Percentiles rank a stretch among this genome's conserved stretches.
Evolutionary conservation across 2,797 vertebrate genomes (phyloP).

Genomic region (Macropodus opercularis): DNA sequence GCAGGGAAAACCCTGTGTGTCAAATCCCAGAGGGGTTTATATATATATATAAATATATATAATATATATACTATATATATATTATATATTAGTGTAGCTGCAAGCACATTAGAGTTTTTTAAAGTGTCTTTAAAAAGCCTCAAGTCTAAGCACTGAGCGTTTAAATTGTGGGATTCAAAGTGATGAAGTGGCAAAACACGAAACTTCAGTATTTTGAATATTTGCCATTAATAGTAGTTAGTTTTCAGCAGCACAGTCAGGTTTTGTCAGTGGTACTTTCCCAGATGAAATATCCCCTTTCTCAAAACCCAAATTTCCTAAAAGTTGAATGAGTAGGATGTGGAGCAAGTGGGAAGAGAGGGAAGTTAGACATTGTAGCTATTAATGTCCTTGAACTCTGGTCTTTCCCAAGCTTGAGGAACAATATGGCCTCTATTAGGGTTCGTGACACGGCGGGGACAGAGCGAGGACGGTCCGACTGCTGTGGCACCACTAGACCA

Average conservation of each 20-base stretch:
- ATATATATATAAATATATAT: too few relatives aligned
- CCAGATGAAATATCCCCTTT: constrained; percentile 55
- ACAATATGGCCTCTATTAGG: constrained; percentile 78
- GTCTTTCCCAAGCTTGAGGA: constrained; percentile 78
- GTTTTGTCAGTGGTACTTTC: constrained; percentile 70
- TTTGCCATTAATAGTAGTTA: not conserved
- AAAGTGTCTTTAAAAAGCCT: not conserved
- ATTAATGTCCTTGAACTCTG: constrained; percentile 79
- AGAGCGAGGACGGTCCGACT: constrained; percentile 52
- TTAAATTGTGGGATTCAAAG: not conserved
- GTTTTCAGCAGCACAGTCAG: constrained; percentile 33
- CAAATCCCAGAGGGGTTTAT: not conserved
- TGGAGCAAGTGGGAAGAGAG: constrained; percentile 41
- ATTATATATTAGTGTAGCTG: too few relatives aligned
- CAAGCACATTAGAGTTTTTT: too few relatives aligned
- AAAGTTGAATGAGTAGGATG: constrained; percentile 71
- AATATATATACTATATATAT: too few relatives aligned
- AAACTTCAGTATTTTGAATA: constrained; percentile 7
- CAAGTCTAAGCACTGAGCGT: not conserved
- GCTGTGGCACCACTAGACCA: constrained; percentile 73
- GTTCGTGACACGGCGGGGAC: constrained; percentile 72
- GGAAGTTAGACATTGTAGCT: constrained; percentile 78
- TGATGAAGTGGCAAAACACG: constrained; percentile 1
- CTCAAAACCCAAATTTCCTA: constrained; percentile 58
- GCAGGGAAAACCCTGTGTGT: constrained; percentile 25